Percentiles rank a stretch among this genome's conserved stretches.
Conservation (phyloP, 2,797 vertebrate genomes). For the Ciconia nigra region DNA sequence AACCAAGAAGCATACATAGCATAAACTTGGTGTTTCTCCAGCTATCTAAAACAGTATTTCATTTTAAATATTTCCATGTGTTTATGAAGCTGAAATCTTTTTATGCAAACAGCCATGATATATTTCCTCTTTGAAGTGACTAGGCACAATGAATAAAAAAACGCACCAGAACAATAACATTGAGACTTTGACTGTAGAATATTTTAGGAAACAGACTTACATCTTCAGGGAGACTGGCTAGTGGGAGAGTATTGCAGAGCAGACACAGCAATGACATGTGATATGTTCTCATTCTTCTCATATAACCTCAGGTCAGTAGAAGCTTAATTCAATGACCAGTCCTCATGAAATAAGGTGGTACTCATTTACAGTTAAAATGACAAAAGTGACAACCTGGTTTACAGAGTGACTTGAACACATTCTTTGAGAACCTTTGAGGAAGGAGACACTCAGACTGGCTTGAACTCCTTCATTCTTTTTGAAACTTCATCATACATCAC, state of each 20-base stretch:
- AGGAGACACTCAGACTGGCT: not conserved
- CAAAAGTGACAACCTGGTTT: not conserved
- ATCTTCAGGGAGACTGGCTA: not conserved
- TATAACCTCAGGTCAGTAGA: not conserved
- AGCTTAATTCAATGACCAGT: not conserved
- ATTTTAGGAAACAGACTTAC: not conserved
- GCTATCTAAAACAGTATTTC: not conserved
- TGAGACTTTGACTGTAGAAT: not conserved
- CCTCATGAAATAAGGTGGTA: not conserved
- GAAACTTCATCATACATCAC: not conserved
- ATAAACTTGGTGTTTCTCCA: constrained; percentile 49
- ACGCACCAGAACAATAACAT: not conserved
- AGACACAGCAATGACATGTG: not conserved
- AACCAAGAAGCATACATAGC: not conserved
- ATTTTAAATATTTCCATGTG: constrained; percentile 51
- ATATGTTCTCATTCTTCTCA: not conserved
- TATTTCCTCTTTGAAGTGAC: not conserved
- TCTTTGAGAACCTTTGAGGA: not conserved
- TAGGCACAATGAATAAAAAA: not conserved
- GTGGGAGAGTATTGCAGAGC: not conserved
- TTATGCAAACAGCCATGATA: not conserved
- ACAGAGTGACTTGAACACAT: not conserved
- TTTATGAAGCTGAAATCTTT: not conserved
- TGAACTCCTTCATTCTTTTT: not conserved
- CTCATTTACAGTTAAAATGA: not conserved